Percentiles rank a stretch among this genome's conserved stretches.
Conservation (phyloP, 2,888 invertebrate species). For the Metellina segmentata region DNA sequence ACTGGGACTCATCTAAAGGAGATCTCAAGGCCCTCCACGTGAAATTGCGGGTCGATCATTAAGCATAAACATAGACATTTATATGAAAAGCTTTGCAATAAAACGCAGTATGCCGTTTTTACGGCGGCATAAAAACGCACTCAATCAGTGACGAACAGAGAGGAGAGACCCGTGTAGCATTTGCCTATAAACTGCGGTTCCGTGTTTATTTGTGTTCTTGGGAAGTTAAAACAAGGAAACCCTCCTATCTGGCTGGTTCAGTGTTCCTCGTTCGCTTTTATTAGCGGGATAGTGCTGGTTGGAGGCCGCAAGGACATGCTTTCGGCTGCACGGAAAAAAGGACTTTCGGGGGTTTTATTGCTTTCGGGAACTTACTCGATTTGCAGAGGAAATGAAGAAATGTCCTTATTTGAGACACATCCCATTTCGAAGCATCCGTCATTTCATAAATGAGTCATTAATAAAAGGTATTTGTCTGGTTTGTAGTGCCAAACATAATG, state of each 20-base stretch:
- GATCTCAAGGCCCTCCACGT: slow-evolving; percentile 25
- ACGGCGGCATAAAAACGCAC: slow-evolving; percentile 46
- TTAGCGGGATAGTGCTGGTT: slow-evolving; percentile 27
- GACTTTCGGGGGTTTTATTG: background rate
- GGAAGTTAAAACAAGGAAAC: slow-evolving; percentile 39
- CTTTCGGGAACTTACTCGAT: background rate
- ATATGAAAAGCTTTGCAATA: slow-evolving; percentile 46
- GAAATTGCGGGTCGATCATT: slow-evolving; percentile 11
- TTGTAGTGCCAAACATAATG: no score
- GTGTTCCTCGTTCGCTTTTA: slow-evolving; percentile 25
- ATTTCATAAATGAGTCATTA: no score
- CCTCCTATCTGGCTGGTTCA: slow-evolving; percentile 27
- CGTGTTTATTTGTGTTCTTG: slow-evolving; percentile 46
- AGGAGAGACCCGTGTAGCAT: slow-evolving; percentile 20
- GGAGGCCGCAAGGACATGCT: background rate
- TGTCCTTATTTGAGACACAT: background rate
- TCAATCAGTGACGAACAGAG: slow-evolving; percentile 18
- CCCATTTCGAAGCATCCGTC: no score
- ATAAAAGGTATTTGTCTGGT: no score
- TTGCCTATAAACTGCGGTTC: slow-evolving; percentile 48
- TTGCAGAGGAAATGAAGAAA: background rate
- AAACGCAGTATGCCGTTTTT: slow-evolving; percentile 42
- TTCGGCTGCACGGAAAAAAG: background rate
- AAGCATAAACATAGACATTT: slow-evolving; percentile 57
- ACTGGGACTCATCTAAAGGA: slow-evolving; percentile 1